phyloP scores from a whole-genome alignment of 2,113 vertebrate species.

The Vicugna pacos region DNA sequence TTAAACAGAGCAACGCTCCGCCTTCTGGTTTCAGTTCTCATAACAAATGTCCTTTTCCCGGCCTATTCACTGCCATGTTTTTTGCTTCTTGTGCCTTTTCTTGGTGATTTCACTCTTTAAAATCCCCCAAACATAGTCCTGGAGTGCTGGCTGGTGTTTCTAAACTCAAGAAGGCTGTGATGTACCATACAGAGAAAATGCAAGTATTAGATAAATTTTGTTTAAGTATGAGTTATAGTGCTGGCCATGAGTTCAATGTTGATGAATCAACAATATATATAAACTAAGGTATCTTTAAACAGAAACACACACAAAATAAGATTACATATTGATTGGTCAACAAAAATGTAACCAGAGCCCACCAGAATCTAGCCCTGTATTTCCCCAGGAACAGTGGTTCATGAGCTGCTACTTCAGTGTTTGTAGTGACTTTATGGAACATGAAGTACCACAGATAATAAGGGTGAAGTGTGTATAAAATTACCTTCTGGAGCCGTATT shows the following conservation, averaged over 20 bases:
- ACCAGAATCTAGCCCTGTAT: not conserved
- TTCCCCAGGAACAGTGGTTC: not conserved
- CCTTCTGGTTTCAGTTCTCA: not conserved
- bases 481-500: not conserved
- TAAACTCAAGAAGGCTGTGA: not conserved
- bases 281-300: not conserved
- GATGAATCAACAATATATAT: not conserved
- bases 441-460: not conserved
- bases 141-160: not conserved
- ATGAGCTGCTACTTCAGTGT: not conserved
- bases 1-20: not conserved
- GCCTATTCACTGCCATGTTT: not conserved
- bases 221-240: not conserved
- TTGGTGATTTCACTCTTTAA: not conserved
- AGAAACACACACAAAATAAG: not conserved
- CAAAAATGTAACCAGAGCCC: not conserved
- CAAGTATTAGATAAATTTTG: not conserved
- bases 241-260: not conserved
- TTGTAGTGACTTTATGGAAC: not conserved
- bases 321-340: not conserved
- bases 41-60: not conserved
- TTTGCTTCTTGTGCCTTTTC: not conserved
- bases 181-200: not conserved
- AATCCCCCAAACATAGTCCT: not conserved
- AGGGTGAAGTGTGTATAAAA: not conserved